Base-by-base conservation (phyloP, 2,888 invertebrate genomes). In the Nowickia ferox region DNA sequence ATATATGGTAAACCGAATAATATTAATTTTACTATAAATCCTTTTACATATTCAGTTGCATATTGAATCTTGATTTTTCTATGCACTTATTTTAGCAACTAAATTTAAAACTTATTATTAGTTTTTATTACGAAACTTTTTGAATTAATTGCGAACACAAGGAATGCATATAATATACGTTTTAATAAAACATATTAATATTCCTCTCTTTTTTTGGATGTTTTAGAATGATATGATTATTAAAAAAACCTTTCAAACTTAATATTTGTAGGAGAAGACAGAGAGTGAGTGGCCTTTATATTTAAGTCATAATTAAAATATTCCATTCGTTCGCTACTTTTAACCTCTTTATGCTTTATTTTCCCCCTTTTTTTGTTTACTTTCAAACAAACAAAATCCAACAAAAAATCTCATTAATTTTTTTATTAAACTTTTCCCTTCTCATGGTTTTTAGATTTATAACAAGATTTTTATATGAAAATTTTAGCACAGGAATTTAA, bases 381-480 rank as follows among this genome's bases (percentile, higher is more conserved):
- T 38, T 17, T 10, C 2, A 30, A 48, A 57, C 19, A 22, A 63
- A 19, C 2, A n/a, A 42, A 65, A 1, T 1, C 8, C n/a, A 10
- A 30, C 22, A 40, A 53, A 71, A 78, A 75, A 80, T 71, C 75
- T 75, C 84, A 84, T 80, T 75, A 79, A 17, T 42, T 48, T 17
- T 30, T 65, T 74, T 57, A 74, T 74, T 79, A 71, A 79, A 79
- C 46, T 66, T 83, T 68, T 66, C 48, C 48, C 55, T 19, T 4
- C 19, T 85, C 74, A 63, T 85, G 63, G 78, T 69, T 78, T 78
- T 71, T 76, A 66, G 66, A 83, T 79, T 79, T 76, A 53, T 30
- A 83, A 75, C 15, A 71, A 48, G 5, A 78, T 75, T 65, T 81
- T 75, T 65, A 48, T 83, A 79, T 83, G 69, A 76, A 86, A 57